phyloP scores from a whole-genome alignment of 2,797 vertebrate genomes.

The Coreius guichenoti region DNA sequence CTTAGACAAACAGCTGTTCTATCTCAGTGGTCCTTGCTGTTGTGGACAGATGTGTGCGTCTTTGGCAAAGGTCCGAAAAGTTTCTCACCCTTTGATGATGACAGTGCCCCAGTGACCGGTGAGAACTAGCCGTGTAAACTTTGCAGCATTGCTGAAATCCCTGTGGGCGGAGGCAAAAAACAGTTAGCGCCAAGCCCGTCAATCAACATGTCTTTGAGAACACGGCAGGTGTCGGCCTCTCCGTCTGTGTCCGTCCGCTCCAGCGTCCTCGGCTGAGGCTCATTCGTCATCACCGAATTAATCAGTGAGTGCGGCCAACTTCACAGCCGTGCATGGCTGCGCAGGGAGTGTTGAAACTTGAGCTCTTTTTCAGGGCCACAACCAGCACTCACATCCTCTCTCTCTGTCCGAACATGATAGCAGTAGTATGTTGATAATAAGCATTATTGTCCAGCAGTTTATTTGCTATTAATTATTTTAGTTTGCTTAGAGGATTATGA shows the following conservation, averaged over 20 bases:
- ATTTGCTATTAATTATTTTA: slow-evolving; percentile 29
- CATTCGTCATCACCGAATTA: slow-evolving; percentile 86
- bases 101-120: slow-evolving; percentile 66
- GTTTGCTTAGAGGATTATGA: slow-evolving; percentile 5
- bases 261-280: slow-evolving; percentile 79
- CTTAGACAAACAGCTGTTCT: slow-evolving; percentile 71
- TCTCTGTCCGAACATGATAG: slow-evolving; percentile 45
- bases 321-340: slow-evolving; percentile 74
- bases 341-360: slow-evolving; percentile 69
- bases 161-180: slow-evolving; percentile 67
- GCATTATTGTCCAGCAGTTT: slow-evolving; percentile 25
- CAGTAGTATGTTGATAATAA: slow-evolving; percentile 15
- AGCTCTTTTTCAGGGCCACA: slow-evolving; percentile 71
- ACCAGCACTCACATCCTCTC: slow-evolving; percentile 65
- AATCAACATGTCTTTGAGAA: slow-evolving; percentile 76
- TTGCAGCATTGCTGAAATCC: slow-evolving; percentile 79
- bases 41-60: slow-evolving; percentile 58
- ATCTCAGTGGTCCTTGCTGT: slow-evolving; percentile 63
- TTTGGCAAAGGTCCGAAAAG: slow-evolving; percentile 47
- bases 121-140: slow-evolving; percentile 74
- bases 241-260: slow-evolving; percentile 68
- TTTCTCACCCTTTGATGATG: slow-evolving; percentile 62
- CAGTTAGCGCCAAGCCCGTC: slow-evolving; percentile 74
- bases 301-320: slow-evolving; percentile 74
- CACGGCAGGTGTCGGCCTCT: slow-evolving; percentile 79